phyloP scores from a whole-genome alignment of 2,888 invertebrate species.

The Leucania comma region DNA sequence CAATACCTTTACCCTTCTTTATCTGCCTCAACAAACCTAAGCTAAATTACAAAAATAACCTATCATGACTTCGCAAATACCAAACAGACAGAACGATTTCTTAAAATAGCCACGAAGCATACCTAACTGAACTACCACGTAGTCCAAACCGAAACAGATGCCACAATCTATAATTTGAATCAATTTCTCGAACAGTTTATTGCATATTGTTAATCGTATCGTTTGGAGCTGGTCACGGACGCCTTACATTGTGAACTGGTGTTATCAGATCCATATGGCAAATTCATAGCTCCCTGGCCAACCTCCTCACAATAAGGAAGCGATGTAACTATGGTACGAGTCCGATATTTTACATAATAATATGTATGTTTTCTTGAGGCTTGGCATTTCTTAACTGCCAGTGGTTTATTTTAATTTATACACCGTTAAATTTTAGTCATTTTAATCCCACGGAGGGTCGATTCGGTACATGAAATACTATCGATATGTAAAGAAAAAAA shows the following conservation, averaged over 20 bases:
- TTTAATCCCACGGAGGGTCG: no score
- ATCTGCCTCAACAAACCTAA: neutral
- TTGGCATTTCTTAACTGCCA: no score
- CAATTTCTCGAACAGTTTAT: constrained; percentile 63
- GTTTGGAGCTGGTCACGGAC: constrained; percentile 45
- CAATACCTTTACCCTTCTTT: no score
- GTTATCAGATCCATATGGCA: constrained; percentile 59
- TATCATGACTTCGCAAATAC: constrained; percentile 5
- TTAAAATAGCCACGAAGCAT: neutral
- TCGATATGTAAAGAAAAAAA: no score
- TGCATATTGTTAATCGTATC: constrained; percentile 65
- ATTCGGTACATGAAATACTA: no score
- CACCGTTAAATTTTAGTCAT: no score
- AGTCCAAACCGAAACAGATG: constrained; percentile 45
- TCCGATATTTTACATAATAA: no score
- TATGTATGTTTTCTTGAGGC: neutral
- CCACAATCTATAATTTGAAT: constrained; percentile 64
- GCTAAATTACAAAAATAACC: neutral
- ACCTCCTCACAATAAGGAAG: constrained; percentile 54
- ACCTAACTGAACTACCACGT: constrained; percentile 6
- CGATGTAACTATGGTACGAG: neutral
- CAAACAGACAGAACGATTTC: neutral
- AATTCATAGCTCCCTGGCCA: constrained; percentile 56
- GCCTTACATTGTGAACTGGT: constrained; percentile 43
- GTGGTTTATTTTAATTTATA: no score